Conservation (phyloP, 2,797 vertebrate genomes). For the Botia kubotai region DNA sequence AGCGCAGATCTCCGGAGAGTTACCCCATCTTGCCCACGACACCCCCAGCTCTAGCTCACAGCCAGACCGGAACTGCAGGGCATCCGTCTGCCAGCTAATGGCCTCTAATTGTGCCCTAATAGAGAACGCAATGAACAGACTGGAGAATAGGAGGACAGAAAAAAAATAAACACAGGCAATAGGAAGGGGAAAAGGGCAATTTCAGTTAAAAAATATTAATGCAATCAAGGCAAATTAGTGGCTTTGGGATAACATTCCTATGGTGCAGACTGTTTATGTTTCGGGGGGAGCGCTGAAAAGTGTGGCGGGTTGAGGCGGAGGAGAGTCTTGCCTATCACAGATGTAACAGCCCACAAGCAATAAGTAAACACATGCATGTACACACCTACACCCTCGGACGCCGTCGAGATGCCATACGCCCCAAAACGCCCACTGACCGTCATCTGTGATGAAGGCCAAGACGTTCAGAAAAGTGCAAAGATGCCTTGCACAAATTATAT, state of each 20-base stretch:
- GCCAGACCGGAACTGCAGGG: constrained; percentile 71
- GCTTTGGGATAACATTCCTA: constrained; percentile 78
- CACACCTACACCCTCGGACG: constrained; percentile 31
- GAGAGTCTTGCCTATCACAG: constrained; percentile 38
- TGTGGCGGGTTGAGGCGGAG: constrained; percentile 52
- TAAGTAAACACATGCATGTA: constrained; percentile 37
- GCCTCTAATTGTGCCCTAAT: constrained; percentile 76
- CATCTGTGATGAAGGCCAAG: constrained; percentile 27
- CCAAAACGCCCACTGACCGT: constrained; percentile 22
- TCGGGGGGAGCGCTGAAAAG: constrained; percentile 58
- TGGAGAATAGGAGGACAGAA: constrained; percentile 62
- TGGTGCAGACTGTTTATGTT: constrained; percentile 73
- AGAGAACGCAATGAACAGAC: constrained; percentile 71
- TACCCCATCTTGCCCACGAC: constrained; percentile 51
- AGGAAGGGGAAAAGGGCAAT: constrained; percentile 81
- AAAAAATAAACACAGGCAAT: constrained; percentile 77
- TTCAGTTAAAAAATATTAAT: constrained; percentile 81
- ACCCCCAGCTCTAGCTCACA: constrained; percentile 57
- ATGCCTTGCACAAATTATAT: constrained; percentile 15
- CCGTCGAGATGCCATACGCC: constrained; percentile 23
- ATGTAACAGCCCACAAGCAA: constrained; percentile 27
- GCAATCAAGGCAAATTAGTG: constrained; percentile 81
- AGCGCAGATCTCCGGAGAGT: constrained; percentile 46
- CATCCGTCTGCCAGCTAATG: constrained; percentile 79
- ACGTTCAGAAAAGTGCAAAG: constrained; percentile 6